Conservation (phyloP, 2,113 vertebrate species). For the Mystacornis crossleyi region DNA sequence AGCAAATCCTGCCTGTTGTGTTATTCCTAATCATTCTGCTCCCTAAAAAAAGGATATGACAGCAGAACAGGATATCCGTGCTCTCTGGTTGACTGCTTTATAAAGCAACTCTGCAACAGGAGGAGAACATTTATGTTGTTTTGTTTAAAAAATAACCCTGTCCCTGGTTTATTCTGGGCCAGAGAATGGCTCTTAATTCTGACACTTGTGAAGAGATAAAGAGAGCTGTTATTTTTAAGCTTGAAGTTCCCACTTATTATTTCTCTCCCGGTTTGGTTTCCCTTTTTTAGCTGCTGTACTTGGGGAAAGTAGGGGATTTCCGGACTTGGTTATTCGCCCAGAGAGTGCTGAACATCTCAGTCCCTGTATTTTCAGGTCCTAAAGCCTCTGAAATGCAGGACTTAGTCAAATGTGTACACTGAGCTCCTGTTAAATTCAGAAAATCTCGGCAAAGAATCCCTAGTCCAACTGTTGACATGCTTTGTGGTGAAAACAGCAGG, state of each 20-base stretch:
- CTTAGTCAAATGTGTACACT: not conserved
- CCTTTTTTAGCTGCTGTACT: conserved; percentile 29
- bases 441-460: not conserved
- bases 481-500: not conserved
- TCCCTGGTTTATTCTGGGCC: conserved; percentile 13
- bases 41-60: not conserved
- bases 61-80: conserved; percentile 4
- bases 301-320: conserved; percentile 30
- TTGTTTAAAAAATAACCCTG: not conserved
- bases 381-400: not conserved
- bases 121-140: not conserved
- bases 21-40: not conserved
- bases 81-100: not conserved
- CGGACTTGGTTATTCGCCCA: conserved; percentile 5
- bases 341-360: not conserved
- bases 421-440: not conserved
- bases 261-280: not conserved
- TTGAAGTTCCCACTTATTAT: conserved; percentile 26
- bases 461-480: accelerated
- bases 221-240: conserved; percentile 46
- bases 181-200: not conserved
- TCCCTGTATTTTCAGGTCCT: not conserved
- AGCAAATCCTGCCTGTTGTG: conserved; percentile 17
- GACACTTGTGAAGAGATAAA: not conserved
- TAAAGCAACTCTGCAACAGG: not conserved